phyloP scores from a whole-genome alignment of 2,797 vertebrate genomes.

The Amphiprion clarkii region DNA sequence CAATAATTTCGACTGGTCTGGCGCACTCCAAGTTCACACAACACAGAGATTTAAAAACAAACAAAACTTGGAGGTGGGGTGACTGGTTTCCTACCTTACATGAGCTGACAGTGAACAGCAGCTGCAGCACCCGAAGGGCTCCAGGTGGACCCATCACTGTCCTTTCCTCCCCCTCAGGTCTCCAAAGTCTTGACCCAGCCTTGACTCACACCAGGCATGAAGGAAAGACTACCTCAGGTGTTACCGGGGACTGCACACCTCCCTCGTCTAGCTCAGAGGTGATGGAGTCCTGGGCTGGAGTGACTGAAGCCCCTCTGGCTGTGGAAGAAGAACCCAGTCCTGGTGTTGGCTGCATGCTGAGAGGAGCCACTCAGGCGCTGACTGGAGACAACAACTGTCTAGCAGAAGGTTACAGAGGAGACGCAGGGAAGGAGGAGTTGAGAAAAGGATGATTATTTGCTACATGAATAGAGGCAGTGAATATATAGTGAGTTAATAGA shows the following conservation, averaged over 20 bases:
- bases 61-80: not conserved
- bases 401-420: slow-evolving; percentile 43
- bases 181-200: slow-evolving; percentile 23
- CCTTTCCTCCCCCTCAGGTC: slow-evolving; percentile 18
- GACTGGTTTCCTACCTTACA: slow-evolving; percentile 61
- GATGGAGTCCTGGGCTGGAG: not conserved
- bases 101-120: slow-evolving; percentile 44
- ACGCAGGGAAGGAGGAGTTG: slow-evolving; percentile 51
- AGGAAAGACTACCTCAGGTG: slow-evolving; percentile 11
- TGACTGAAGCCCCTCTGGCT: slow-evolving; percentile 36
- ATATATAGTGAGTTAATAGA: not conserved
- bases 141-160: slow-evolving; percentile 45
- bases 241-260: not conserved
- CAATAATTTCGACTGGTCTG: too few species aligned
- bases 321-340: slow-evolving; percentile 25
- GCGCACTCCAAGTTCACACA: too few species aligned
- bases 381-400: slow-evolving; percentile 37
- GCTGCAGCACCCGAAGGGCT: slow-evolving; percentile 52
- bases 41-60: not conserved
- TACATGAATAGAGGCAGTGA: slow-evolving; percentile 22
- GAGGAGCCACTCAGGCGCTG: slow-evolving; percentile 36
- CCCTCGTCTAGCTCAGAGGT: slow-evolving; percentile 9
- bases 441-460: slow-evolving; percentile 36
- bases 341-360: slow-evolving; percentile 49
- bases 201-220: slow-evolving; percentile 9